Percentiles rank a stretch among this genome's conserved stretches.
These are phyloP conservation scores for Hyaena hyaena DNA, from an alignment of 2,113 vertebrate genomes.

Conservation along the genomic window DNA sequence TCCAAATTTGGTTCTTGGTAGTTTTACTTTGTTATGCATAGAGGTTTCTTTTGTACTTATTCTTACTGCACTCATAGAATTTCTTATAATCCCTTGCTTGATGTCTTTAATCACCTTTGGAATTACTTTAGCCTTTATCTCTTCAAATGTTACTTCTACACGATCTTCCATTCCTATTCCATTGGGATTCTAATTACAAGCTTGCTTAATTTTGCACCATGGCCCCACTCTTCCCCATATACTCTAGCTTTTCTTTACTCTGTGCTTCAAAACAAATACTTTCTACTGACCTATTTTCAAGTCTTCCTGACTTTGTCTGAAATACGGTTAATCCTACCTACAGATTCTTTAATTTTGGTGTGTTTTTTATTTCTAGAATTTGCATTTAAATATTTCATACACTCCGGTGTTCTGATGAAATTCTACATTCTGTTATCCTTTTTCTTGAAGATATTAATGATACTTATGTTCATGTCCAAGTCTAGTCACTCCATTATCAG, in stretches of 20 bases:
- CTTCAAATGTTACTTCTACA: not conserved
- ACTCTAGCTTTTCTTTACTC: not conserved
- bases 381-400: not conserved
- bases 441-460: slow-evolving; percentile 22
- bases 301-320: not conserved
- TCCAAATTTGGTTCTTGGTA: not conserved
- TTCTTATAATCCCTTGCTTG: not conserved
- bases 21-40: not conserved
- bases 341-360: not conserved
- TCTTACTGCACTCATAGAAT: not conserved
- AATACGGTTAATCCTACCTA: not conserved
- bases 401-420: not conserved
- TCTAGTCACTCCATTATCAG: not conserved
- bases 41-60: not conserved
- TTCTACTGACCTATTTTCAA: not conserved
- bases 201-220: not conserved
- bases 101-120: not conserved
- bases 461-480: not conserved
- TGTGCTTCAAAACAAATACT: not conserved
- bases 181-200: not conserved
- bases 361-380: not conserved
- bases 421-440: not conserved
- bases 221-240: fast-evolving
- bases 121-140: not conserved
- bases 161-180: not conserved